A percentile compares a stretch with the other conserved stretches of the same genome.
phyloP scores from a whole-genome alignment of 2,113 vertebrate genomes.

The Lepisosteus oculatus region DNA sequence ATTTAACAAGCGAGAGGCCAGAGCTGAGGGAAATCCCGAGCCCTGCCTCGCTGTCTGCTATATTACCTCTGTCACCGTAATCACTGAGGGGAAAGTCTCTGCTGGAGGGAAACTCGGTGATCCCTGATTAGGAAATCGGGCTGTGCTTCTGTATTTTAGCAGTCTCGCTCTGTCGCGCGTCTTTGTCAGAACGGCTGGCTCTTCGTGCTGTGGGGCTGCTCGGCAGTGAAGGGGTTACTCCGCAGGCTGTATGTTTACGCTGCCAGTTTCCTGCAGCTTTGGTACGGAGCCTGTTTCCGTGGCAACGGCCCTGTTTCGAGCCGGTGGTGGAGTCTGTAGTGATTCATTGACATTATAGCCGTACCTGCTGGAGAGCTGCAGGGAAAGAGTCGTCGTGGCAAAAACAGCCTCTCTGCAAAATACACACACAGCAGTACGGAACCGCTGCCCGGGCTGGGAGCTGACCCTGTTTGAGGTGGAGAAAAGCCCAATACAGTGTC shows the following conservation, averaged over 20 bases:
- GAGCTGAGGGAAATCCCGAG: no score
- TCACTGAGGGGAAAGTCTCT: no score
- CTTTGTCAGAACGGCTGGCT: background rate
- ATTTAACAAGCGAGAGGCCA: no score
- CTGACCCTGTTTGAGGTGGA: background rate
- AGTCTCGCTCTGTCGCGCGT: no score
- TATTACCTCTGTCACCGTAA: no score
- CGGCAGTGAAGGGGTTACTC: conserved; percentile 52
- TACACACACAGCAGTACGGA: background rate
- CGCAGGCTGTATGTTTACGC: conserved; percentile 60
- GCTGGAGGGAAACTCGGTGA: no score
- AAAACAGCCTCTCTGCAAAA: background rate
- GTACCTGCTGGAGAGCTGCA: conserved; percentile 43
- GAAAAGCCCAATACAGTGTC: no score
- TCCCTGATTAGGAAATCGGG: no score
- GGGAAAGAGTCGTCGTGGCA: background rate
- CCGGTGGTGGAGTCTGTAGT: conserved; percentile 33
- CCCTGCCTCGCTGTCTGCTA: no score
- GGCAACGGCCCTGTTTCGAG: conserved; percentile 56
- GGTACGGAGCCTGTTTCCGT: conserved; percentile 65
- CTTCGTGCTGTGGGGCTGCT: conserved; percentile 2
- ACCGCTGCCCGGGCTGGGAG: background rate
- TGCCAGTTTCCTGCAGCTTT: conserved; percentile 51
- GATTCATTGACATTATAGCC: conserved; percentile 55
- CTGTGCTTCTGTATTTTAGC: no score